Base-by-base conservation (phyloP, 2,797 vertebrate species). In the Melanotaenia maccullochi region DNA sequence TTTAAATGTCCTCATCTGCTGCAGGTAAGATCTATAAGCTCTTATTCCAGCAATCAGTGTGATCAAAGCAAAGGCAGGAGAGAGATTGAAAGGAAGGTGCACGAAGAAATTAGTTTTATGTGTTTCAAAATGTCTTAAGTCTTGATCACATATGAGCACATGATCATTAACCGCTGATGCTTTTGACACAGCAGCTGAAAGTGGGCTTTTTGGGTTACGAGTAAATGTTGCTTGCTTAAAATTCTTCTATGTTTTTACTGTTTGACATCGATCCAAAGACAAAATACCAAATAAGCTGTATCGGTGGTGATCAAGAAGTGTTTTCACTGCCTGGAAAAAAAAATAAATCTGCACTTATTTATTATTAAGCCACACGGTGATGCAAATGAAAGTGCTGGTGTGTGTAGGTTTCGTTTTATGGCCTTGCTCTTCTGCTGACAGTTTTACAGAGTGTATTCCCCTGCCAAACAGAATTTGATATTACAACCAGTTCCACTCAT, bases 11-110 rank as follows among this genome's bases (percentile, higher is more conserved):
- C 71, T 74, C 56, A 33, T 81, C 78, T 54, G 81, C 42, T 44
- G 55, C 76, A 89, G 81, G 84, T 87, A 79, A 78, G 75, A 55
- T 85, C 76, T n/a, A n/a, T n/a, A 38, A 84, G 68, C 64, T 84
- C 74, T 71, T 69, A 72, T 83, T 76, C 76, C 59, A 81, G 73
- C 62, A 86, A 86, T 89, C 83, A 68, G 60, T 71, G 65, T 69
- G 79, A 87, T 86, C 74, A 89, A 88, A 83, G 85, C 57, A 65
- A 80, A 79, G 62, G 68, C 61, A 73, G 77, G 42, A 52, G 54
- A 64, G 47, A 64, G 22, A 1, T 40, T 42, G 44, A 30, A 59
- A 32, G 66, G 32, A 42, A 55, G 30, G 47, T 25, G 58, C 25
- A 69, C 56, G 61, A 24, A 70, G 59, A 79, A 61, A 63, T 57